Evolutionary conservation across 2,888 invertebrate genomes (phyloP).

Genomic region (Rhopalosiphum nymphaeae): DNA sequence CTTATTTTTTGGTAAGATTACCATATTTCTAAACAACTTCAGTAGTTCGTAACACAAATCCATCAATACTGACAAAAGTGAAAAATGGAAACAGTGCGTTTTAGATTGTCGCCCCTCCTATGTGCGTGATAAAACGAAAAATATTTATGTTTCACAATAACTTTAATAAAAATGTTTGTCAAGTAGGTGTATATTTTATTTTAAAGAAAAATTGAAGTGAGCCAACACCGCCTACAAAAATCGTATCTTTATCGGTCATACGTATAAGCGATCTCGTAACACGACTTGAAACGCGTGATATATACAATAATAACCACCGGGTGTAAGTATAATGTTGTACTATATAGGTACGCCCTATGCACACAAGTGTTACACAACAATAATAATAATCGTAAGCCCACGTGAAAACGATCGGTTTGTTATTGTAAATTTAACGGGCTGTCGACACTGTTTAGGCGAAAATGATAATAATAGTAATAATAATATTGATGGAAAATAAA

Average conservation of each 20-base stretch:
- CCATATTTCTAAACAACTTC: too few relatives aligned
- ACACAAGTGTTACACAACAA: constrained; percentile 10
- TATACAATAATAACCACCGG: neutral
- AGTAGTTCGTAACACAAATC: too few relatives aligned
- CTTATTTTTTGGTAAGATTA: too few relatives aligned
- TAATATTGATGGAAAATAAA: neutral
- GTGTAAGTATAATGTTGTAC: neutral
- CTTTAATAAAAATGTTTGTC: neutral
- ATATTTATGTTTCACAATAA: too few relatives aligned
- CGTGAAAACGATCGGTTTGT: constrained; percentile 3
- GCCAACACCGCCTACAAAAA: too few relatives aligned
- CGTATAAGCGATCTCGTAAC: neutral
- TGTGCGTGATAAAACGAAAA: neutral
- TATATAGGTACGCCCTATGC: neutral
- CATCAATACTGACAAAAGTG: too few relatives aligned
- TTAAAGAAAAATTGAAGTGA: neutral
- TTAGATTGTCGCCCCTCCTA: too few relatives aligned
- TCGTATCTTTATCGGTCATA: neutral
- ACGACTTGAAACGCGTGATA: neutral
- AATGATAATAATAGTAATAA: constrained; percentile 6
- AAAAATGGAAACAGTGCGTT: too few relatives aligned
- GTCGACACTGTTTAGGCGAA: constrained; percentile 23
- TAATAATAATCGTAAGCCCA: constrained; percentile 1
- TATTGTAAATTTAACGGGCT: constrained; percentile 27
- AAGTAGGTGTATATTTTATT: neutral